Base-by-base conservation (phyloP, 1,140 invertebrate genomes). In the Gyrodactylus salaris region DNA sequence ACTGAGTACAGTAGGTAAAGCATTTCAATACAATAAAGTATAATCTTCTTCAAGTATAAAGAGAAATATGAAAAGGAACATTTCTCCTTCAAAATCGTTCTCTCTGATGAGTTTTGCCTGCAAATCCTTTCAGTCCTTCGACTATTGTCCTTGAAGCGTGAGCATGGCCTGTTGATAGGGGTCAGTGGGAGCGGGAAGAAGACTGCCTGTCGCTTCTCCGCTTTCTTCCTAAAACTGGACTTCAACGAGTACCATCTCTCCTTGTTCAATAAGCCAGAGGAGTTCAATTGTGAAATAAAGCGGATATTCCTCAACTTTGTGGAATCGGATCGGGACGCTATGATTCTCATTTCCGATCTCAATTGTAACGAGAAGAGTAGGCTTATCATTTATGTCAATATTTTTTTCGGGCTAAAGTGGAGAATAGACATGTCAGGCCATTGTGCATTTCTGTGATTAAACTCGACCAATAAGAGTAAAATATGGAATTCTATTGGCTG, bases 51-150 rank as follows among this genome's bases (percentile, higher is more conserved):
- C n/a, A n/a, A n/a, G n/a, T n/a, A n/a, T n/a, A n/a, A n/a, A n/a
- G n/a, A n/a, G n/a, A n/a, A n/a, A n/a, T n/a, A n/a, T n/a, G n/a
- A n/a, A n/a, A n/a, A n/a, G n/a, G n/a, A n/a, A n/a, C n/a, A n/a
- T n/a, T n/a, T n/a, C n/a, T n/a, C 73, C 24, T 74, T n/a, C 22
- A n/a, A 85, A 20, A 83, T 92, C 73, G 88, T 93, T 0, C 80
- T 93, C 0, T 92, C 92, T 78, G 87, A 91, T 77, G 88, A 91
- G 79, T 89, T 88, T 27, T 79, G 91, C 26, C 88, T 91, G 76
- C 89, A 92, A 79, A 78, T 91, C 75, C 90, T 87, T 0, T 83
- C 89, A 69, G 84, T 90, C 0, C 88, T 91, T 76, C 84, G 90
- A 74, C 85, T 86, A 0, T 79, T 91, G 69, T 83, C 89, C 70